Evolutionary conservation across 1,140 invertebrate genomes (phyloP), one percentile per base, ranked within the genome.

Genomic region (Carcinoscorpius rotundicauda): DNA sequence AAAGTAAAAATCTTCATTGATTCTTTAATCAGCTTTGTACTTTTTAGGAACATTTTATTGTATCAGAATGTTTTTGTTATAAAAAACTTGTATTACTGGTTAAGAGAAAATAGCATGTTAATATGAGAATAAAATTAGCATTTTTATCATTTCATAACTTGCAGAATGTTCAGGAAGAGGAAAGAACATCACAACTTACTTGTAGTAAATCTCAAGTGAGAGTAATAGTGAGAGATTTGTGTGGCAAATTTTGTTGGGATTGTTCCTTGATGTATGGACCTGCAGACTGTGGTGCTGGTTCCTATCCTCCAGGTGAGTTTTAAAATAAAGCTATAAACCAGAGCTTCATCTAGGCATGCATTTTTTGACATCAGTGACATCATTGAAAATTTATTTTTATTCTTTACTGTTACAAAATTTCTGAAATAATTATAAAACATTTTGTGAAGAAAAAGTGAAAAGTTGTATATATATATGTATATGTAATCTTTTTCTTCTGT

Each of bases 231-330:
- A 81, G 95, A 51, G 93, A 97, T 78, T 80, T 97, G n/a, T 87
- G 89, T 60, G 94, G 95, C n/a, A 97, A 97, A 79, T 89, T 90
- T 61, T 93, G 89, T 69, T 98, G 94, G 94, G 93, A 97, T 76
- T 91, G 89, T 61, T 91, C 91, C 0, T 87, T 93, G 58, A 79
- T 97, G 1, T 92, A 93, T 74, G 76, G 76, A 4, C 75, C 76
- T 49, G 75, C 77, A 4, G 76, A 77, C 71, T 77, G 75, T 66
- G 71, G 73, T 59, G 72, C 74, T 55, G 75, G 73, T 55, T 77
- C 76, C 5, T 74, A 72, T 50, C 64, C 73, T 61, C 70, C 66
- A 55, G 70, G 72, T 71, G 53, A 64, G 61, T 9, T 10, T 51
- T 61, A 2, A 9, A 60, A 6, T 55, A 8, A 55, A 8, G 6